Evolutionary conservation across 2,888 invertebrate species (phyloP).

Genomic region (Drosophila paracracens): DNA sequence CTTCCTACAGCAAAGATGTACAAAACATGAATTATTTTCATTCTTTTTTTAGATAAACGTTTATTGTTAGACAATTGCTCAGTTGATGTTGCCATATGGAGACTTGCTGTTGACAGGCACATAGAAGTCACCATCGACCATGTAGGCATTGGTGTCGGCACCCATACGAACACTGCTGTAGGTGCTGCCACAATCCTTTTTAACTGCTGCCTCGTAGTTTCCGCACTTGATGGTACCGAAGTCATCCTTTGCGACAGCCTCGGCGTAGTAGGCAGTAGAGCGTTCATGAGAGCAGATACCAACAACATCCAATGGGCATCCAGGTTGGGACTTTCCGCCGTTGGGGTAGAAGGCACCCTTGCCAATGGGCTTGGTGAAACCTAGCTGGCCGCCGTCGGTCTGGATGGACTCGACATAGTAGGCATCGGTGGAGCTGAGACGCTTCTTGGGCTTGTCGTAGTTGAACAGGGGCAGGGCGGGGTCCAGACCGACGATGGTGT

Average conservation of each 20-base stretch:
- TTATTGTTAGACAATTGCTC: slow-evolving; percentile 40
- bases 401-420: slow-evolving; percentile 83
- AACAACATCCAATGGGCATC: slow-evolving; percentile 85
- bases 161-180: slow-evolving; percentile 80
- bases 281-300: slow-evolving; percentile 85
- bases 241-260: slow-evolving; percentile 82
- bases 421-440: slow-evolving; percentile 76
- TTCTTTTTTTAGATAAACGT: slow-evolving; percentile 2
- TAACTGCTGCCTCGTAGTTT: slow-evolving; percentile 65
- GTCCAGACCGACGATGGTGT: slow-evolving; percentile 86
- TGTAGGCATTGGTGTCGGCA: slow-evolving; percentile 73
- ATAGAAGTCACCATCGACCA: slow-evolving; percentile 81
- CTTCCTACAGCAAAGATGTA: not conserved
- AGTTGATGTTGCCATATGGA: slow-evolving; percentile 79
- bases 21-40: not conserved
- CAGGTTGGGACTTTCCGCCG: slow-evolving; percentile 86
- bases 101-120: slow-evolving; percentile 79
- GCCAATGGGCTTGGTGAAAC: slow-evolving; percentile 83
- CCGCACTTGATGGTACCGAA: slow-evolving; percentile 80
- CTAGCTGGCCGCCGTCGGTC: slow-evolving; percentile 83
- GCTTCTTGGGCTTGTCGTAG: slow-evolving; percentile 70
- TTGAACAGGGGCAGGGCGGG: slow-evolving; percentile 82
- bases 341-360: slow-evolving; percentile 87
- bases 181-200: slow-evolving; percentile 66
- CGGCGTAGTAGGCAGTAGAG: slow-evolving; percentile 84